Evolutionary conservation across 2,888 invertebrate genomes (phyloP).

Genomic region (Aromia moschata): DNA sequence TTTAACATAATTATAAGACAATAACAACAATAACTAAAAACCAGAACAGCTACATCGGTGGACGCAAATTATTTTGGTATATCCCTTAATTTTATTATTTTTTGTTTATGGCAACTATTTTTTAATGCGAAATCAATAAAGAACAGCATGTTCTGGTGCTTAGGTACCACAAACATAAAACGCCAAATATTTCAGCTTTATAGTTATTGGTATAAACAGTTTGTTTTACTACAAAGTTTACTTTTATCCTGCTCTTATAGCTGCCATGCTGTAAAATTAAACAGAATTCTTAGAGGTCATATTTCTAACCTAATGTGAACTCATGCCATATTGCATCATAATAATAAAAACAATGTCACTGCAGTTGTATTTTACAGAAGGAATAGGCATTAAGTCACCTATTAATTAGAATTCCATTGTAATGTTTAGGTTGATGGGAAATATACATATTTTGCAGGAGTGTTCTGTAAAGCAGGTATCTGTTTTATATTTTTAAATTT

Average conservation of each 20-base stretch:
- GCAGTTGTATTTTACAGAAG: too few relatives aligned
- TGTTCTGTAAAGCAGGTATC: too few relatives aligned
- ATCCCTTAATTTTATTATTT: neutral
- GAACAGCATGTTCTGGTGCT: neutral
- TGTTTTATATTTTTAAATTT: too few relatives aligned
- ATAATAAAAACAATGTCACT: too few relatives aligned
- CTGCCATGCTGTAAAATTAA: neutral
- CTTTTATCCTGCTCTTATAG: too few relatives aligned
- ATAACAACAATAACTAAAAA: neutral
- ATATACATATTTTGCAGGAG: too few relatives aligned
- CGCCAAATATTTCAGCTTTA: neutral
- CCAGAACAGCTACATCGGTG: neutral
- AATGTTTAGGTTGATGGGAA: too few relatives aligned
- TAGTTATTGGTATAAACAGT: neutral
- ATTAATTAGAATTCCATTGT: neutral
- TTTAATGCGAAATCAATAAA: neutral
- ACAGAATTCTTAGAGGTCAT: conserved; percentile 3
- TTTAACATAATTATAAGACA: conserved; percentile 12
- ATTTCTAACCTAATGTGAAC: conserved; percentile 6
- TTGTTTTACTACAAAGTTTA: neutral
- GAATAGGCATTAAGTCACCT: too few relatives aligned
- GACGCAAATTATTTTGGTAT: neutral
- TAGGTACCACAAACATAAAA: neutral
- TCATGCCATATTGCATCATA: too few relatives aligned
- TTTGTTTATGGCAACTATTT: neutral